These are phyloP conservation scores for Suncus etruscus DNA, from an alignment of 2,113 vertebrate species.

Conservation along the genomic window DNA sequence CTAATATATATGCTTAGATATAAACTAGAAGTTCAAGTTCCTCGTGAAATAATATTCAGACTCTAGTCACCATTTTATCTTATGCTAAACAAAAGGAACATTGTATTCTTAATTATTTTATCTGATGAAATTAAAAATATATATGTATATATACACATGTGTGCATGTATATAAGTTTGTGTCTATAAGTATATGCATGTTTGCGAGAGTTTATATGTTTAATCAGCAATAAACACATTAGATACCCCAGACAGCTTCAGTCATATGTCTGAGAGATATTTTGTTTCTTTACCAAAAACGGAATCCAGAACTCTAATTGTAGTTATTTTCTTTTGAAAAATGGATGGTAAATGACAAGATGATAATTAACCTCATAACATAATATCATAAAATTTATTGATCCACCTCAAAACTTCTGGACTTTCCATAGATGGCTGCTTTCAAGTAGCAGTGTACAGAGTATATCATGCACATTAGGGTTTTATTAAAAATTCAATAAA, in stretches of 20 bases:
- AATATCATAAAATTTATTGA: constrained; percentile 85
- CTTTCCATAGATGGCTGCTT: constrained; percentile 82
- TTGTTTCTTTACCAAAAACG: constrained; percentile 73
- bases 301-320: constrained; percentile 56
- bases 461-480: constrained; percentile 85
- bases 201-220: not conserved
- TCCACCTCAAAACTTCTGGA: constrained; percentile 83
- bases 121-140: too few relatives aligned
- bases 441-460: constrained; percentile 76
- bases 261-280: constrained; percentile 29
- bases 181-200: too few relatives aligned
- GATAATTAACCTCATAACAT: constrained; percentile 79
- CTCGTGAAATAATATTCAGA: constrained; percentile 7
- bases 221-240: not conserved
- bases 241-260: not conserved
- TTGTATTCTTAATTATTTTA: too few relatives aligned
- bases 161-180: not conserved
- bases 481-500: constrained; percentile 88
- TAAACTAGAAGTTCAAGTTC: constrained; percentile 11
- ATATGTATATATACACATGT: not conserved
- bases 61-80: constrained; percentile 51
- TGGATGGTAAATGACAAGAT: constrained; percentile 79
- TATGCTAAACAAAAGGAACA: not conserved
- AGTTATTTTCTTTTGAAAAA: constrained; percentile 76
- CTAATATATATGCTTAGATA: not conserved